Evolutionary conservation across 2,888 invertebrate genomes (phyloP), one percentile per base, ranked within the genome.

Genomic region (Drosophila putrida): DNA sequence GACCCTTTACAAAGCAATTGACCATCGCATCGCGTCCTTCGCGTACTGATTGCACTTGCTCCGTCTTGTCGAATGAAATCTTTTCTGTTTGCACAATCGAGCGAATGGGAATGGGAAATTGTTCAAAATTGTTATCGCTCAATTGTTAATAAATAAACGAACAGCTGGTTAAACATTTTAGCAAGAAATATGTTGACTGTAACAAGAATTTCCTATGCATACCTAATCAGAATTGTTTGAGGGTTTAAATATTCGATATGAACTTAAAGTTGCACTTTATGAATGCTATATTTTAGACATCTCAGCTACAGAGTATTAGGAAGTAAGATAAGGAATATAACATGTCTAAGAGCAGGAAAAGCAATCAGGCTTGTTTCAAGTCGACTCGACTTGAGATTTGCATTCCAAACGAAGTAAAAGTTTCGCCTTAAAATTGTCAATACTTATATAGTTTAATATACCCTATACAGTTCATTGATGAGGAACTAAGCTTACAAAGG

Each of bases 61-160:
- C 93, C 43, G 94, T 94, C 78, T 94, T 94, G 83, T 92, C 92
- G 90, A 94, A 95, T 55, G 93, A 92, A 60, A 95, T 93, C 66
- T 94, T 93, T 76, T 93, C 94, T 95, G 91, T 69, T 69, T 64
- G 68, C 46, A 6, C 35, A 61, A 44, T 27, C 27, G 50, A 50
- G 51, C 25, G 28, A 31, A 28, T 38, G n/a, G 31, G 28, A 31
- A 28, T 38, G n/a, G 31, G 35, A 38, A 43, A 25, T 46, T 51
- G 35, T 8, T 39, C 27, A 39, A 50, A 47, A 31, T 35, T 58
- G 33, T 43, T 57, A 53, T 51, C 39, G 49, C 11, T 35, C 46
- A 27, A 67, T 39, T 49, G 64, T 43, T 59, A 69, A 79, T 65
- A 65, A 43, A 11, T 36, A 54, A 5, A 4, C 28, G 9, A 25